Percentiles rank a stretch among this genome's conserved stretches.
Evolutionary conservation across 2,797 vertebrate genomes (phyloP).

Genomic region (Sebastes hubbsi): DNA sequence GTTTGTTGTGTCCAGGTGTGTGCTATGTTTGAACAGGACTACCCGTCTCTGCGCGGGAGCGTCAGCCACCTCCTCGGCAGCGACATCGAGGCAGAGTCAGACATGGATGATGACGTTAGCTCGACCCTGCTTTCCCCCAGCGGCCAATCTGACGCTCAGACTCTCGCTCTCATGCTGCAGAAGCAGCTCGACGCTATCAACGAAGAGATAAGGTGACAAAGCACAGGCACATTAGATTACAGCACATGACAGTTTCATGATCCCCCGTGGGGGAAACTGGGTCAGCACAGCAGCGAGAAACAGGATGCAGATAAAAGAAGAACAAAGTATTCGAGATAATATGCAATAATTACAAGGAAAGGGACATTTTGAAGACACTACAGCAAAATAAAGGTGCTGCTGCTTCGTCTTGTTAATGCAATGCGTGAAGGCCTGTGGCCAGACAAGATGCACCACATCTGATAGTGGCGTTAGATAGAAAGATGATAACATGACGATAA

Average conservation of each 20-base stretch:
- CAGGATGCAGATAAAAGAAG: constrained; percentile 28
- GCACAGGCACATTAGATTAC: constrained; percentile 35
- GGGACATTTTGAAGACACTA: background rate
- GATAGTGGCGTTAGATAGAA: background rate
- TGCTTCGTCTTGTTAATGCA: background rate
- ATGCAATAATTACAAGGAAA: constrained; percentile 18
- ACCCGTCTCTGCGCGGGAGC: constrained; percentile 85
- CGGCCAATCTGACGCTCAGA: constrained; percentile 94
- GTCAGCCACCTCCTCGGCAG: constrained; percentile 89
- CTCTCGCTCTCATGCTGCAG: constrained; percentile 95
- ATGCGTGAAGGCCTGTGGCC: background rate
- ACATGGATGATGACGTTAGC: constrained; percentile 91
- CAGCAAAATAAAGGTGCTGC: background rate
- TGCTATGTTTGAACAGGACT: constrained; percentile 87
- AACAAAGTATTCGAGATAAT: constrained; percentile 26
- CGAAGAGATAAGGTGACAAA: constrained; percentile 92
- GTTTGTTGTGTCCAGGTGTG: constrained; percentile 63
- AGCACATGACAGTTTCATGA: constrained; percentile 34
- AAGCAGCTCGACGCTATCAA: constrained; percentile 97
- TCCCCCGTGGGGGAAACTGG: constrained; percentile 11
- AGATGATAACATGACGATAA: constrained; percentile 16
- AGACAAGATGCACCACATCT: constrained; percentile 11
- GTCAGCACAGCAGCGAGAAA: constrained; percentile 31
- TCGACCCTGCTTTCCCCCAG: constrained; percentile 90
- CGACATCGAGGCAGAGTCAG: constrained; percentile 90